These are phyloP conservation scores for Neoseiulus cucumeris DNA, from an alignment of 1,140 invertebrate genomes.

Conservation along the genomic window DNA sequence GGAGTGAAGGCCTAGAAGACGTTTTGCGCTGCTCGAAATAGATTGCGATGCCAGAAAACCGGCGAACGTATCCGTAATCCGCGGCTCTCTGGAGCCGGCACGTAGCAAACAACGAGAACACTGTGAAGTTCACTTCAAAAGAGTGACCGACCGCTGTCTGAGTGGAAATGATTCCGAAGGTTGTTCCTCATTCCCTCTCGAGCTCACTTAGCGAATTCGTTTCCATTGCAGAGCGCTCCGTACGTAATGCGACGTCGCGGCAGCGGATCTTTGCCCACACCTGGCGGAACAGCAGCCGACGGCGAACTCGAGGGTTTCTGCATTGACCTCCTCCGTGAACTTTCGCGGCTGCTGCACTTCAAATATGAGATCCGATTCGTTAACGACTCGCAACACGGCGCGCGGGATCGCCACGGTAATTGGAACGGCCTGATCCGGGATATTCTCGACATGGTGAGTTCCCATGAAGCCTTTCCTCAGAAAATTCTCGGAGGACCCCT, in stretches of 20 bases:
- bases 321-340: slow-evolving; percentile 72
- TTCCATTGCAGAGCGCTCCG: slow-evolving; percentile 24
- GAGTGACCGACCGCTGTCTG: no score
- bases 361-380: slow-evolving; percentile 74
- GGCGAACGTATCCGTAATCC: no score
- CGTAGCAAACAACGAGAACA: no score
- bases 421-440: slow-evolving; percentile 89
- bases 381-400: slow-evolving; percentile 83
- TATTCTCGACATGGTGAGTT: slow-evolving; percentile 38
- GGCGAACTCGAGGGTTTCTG: slow-evolving; percentile 82
- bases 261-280: slow-evolving; percentile 27
- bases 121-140: no score
- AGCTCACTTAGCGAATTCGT: neutral
- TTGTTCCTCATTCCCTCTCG: neutral
- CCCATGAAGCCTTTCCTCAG: neutral
- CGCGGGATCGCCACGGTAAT: slow-evolving; percentile 65
- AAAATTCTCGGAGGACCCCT: neutral
- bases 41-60: no score
- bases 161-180: no score
- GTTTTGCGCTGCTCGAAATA: no score
- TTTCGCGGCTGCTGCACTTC: slow-evolving; percentile 62
- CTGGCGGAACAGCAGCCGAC: slow-evolving; percentile 35
- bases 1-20: no score
- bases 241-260: slow-evolving; percentile 26
- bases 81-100: no score